Base-by-base conservation (phyloP, 2,888 invertebrate genomes). In the Pachliopta kotzebuea region DNA sequence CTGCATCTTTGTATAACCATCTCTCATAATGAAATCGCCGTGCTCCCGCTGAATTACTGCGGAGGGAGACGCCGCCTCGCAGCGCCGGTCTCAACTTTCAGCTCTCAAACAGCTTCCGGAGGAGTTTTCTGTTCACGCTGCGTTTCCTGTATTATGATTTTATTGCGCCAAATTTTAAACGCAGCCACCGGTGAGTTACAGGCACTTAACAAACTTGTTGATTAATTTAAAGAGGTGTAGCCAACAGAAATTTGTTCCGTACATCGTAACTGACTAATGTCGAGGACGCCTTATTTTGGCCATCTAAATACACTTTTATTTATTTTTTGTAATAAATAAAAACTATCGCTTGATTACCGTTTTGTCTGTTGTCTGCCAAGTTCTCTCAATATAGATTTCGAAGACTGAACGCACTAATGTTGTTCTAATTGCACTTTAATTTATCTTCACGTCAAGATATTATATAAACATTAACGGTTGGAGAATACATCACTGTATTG, bases 1-100 rank as follows among this genome's bases (percentile, higher is more conserved):
- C 59, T 54, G 31, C 52, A 60, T 61, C 57, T 66, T 49, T 68
- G 68, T 68, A 66, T 62, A 66, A 63, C 64, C 66, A 64, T 63
- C 61, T 60, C 58, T 65, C 61, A 56, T 64, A 67, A 65, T 62
- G 57, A 63, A 68, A 69, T 68, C 67, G 63, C 53, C 65, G 57
- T 37, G 63, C 60, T 65, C 69, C 69, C 70, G 72, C 69, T 71
- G 67, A 75, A 76, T 71, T 74, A 72, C 71, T 72, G 69, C 73
- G 68, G 69, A 68, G 69, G 60, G 68, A 62, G 67, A 65, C 59
- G 54, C 24, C 62, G 56, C 49, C 37, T 21, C 50, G 56, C n/a
- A n/a, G n/a, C n/a, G n/a, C 29, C 24, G 24, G 56, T 50, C 20
- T 20, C 52, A 53, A 60, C 61, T 61, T 61, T 53, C 54, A 53